Conservation (phyloP, 2,797 vertebrate species). For the Enteromius anoplus region DNA sequence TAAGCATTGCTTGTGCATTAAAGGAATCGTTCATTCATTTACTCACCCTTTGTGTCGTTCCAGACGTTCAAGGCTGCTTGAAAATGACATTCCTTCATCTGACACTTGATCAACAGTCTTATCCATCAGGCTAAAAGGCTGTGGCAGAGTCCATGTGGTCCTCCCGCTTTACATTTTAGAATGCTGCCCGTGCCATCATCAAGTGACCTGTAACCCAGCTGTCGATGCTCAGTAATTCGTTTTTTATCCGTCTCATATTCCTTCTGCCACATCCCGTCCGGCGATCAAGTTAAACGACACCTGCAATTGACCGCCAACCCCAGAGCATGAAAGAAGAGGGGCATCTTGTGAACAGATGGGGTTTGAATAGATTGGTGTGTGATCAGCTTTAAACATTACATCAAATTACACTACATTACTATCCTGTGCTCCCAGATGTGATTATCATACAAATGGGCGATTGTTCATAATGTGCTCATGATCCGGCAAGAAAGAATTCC, state of each 20-base stretch:
- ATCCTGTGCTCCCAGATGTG: slow-evolving; percentile 66
- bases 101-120: neutral
- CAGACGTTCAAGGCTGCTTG: neutral
- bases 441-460: slow-evolving; percentile 75
- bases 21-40: neutral
- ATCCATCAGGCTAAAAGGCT: neutral
- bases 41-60: neutral
- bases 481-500: slow-evolving; percentile 47
- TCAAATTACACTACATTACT: slow-evolving; percentile 65
- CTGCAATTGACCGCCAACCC: slow-evolving; percentile 75
- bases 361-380: slow-evolving; percentile 42
- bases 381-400: slow-evolving; percentile 41
- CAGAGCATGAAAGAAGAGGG: slow-evolving; percentile 67
- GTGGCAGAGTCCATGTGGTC: neutral
- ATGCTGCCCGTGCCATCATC: neutral
- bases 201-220: slow-evolving; percentile 14
- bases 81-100: neutral
- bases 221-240: neutral
- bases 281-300: slow-evolving; percentile 78
- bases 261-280: slow-evolving; percentile 58
- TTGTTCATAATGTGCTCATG: slow-evolving; percentile 67
- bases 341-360: slow-evolving; percentile 61
- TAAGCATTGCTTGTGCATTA: neutral
- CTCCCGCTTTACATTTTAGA: neutral
- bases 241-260: slow-evolving; percentile 73